Conservation (phyloP, 2,113 vertebrate genomes). For the Trogon melanurus region DNA sequence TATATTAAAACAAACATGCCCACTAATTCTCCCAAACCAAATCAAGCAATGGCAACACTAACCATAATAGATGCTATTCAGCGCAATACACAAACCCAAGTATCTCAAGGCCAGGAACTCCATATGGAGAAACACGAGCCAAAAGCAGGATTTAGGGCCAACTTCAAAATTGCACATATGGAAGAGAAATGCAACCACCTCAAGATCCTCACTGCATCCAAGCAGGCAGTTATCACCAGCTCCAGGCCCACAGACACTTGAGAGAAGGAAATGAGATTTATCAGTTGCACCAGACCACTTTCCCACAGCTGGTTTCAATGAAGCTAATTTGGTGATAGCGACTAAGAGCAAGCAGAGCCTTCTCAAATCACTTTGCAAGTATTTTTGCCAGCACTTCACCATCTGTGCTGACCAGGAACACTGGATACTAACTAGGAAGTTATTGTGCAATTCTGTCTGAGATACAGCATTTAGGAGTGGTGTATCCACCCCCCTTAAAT, state of each 20-base stretch:
- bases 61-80: neutral
- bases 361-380: neutral
- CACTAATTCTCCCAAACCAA: neutral
- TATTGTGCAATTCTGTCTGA: neutral
- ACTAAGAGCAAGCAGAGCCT: constrained; percentile 11
- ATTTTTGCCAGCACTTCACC: constrained; percentile 16
- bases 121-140: neutral
- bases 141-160: constrained; percentile 29
- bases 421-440: neutral
- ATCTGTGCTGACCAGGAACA: constrained; percentile 6
- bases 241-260: neutral
- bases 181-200: constrained; percentile 32
- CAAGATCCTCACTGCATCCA: neutral
- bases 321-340: neutral
- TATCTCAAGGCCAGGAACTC: constrained; percentile 33
- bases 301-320: constrained; percentile 48
- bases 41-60: neutral
- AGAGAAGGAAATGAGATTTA: constrained; percentile 44
- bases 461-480: neutral
- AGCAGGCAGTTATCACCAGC: constrained; percentile 19
- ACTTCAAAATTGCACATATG: constrained; percentile 50
- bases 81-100: rapidly evolving
- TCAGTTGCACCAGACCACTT: neutral
- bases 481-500: neutral
- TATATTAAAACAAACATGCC: constrained; percentile 4